Evolutionary conservation across 2,888 invertebrate species (phyloP), one percentile per base, ranked within the genome.

Genomic region (Ptychoptera albimana): DNA sequence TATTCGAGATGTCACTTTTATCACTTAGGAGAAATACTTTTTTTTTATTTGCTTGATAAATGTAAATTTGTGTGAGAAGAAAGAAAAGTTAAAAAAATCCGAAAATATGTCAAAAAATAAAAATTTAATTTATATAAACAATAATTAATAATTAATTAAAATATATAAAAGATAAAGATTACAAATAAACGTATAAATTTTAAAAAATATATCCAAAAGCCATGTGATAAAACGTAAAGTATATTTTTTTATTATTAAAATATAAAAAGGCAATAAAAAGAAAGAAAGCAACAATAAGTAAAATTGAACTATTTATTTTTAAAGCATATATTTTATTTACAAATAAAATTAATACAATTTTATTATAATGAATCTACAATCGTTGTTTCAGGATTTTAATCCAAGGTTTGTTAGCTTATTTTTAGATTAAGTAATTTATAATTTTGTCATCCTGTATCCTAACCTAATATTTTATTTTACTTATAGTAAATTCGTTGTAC

Each of bases 401-500:
- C 87, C 88, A 54, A 87, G 88, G 88, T 87, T 71, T 63, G 50
- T 43, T 35, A 16, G 15, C 29, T 40, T 45, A 45, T 32, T 16
- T 9, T 7, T 37, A 45, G 42, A 40, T 40, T 14, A 32, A 29
- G 31, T 35, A 10, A 46, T 48, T 35, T 46, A 39, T 36, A 46
- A 37, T 44, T 38, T 46, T 35, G 46, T 30, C 45, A 29, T 39
- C 39, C 44, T 16, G 32, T 37, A 40, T 9, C 16, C 47, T 39
- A 23, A 11, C 45, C 41, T 23, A 36, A 31, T 34, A n/a, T 34
- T 29, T 9, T 35, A 11, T 35, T 34, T 51, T 47, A 49, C 48
- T 46, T 40, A 48, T 50, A 97, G 97, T 71, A 97, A 96, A 74
- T 96, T 96, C 66, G 77, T 97, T 54, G 93, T 98, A 41, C 93